A percentile compares a stretch with the other conserved stretches of the same genome.
Conservation (phyloP, 2,797 vertebrate species). For the Acrocephalus scirpaceus region DNA sequence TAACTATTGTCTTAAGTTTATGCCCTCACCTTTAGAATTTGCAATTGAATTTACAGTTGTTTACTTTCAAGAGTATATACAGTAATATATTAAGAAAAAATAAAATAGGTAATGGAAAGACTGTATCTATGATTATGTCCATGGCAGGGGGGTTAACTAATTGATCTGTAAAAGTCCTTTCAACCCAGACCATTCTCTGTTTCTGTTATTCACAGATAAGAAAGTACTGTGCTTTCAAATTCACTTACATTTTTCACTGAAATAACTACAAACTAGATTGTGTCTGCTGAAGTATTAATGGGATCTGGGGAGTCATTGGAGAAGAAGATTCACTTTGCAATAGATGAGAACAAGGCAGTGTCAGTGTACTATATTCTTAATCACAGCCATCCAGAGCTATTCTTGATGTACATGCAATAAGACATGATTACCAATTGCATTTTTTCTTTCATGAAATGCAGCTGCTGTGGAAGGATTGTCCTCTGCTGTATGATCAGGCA, state of each 20-base stretch:
- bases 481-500: background rate
- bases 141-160: background rate
- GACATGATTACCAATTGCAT: background rate
- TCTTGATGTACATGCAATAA: background rate
- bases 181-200: background rate
- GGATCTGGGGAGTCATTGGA: background rate
- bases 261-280: background rate
- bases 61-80: background rate
- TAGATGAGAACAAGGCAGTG: background rate
- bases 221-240: background rate
- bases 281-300: background rate
- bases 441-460: background rate
- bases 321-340: background rate
- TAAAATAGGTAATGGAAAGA: background rate
- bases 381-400: background rate
- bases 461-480: background rate
- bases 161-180: background rate
- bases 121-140: background rate
- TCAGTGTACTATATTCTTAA: background rate
- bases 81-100: background rate
- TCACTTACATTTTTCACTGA: background rate
- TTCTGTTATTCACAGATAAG: background rate
- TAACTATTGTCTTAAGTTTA: background rate
- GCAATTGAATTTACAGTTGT: background rate
- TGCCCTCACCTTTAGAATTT: background rate